Base-by-base conservation (phyloP, 2,888 invertebrate species). In the Hedya salicella region DNA sequence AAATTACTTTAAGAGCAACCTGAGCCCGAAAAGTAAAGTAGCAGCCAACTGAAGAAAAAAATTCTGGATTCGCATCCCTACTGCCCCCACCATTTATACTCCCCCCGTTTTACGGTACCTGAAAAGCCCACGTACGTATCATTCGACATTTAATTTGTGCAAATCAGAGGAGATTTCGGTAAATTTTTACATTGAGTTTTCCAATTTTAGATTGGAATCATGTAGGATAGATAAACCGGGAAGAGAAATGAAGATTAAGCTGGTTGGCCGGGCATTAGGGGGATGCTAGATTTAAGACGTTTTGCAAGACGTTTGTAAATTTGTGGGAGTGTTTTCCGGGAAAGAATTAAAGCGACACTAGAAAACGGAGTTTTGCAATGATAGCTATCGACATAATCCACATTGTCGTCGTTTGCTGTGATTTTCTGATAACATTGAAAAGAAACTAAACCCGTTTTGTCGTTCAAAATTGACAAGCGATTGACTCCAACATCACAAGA, bases 181-280 rank as follows among this genome's bases (percentile, higher is more conserved):
- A 49, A 56, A 56, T 32, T 59, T 57, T 64, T 59, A 59, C 50
- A 64, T 59, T 59, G 57, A 52, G 44, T 57, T 57, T 64, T 64
- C 57, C 57, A 64, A 64, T 59, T 64, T 64, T 46, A 64, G 64
- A 64, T 64, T 59, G 50, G n/a, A 59, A 64, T 64, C 64, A 42
- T 57, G 57, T 64, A 49, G 63, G 48, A 63, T 32, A 59, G 57
- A 64, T 64, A 57, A 54, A 36, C 44, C 16, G 57, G 50, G 39
- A 57, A 49, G 42, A 64, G 44, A 44, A 59, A 64, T 52, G 64
- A 59, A 64, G 64, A 64, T 64, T 59, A 64, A 59, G 44, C 42
- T 57, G 30, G 49, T 57, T 36, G 49, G 44, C 44, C 62, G 54
- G 36, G 64, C 50, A 25, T 44, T 52, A 21, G 50, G 50, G n/a